Evolutionary conservation across 1,140 invertebrate genomes (phyloP).

Genomic region (Chlorops oryzae): DNA sequence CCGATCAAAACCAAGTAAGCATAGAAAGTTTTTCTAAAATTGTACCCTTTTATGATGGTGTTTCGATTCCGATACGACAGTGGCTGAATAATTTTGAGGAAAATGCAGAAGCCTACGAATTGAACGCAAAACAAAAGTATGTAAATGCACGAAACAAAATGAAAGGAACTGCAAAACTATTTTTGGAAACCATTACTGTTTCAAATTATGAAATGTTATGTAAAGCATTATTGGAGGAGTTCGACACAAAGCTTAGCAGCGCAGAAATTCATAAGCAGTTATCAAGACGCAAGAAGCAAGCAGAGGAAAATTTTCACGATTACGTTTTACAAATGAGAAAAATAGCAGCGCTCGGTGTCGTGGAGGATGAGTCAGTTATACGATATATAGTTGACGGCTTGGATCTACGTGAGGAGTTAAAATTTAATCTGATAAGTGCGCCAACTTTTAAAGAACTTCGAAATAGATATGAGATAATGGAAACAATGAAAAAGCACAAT

Average conservation of each 20-base stretch:
- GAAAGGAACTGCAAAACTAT: conserved; percentile 5
- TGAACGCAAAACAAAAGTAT: conserved; percentile 1
- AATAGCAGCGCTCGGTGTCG: neutral
- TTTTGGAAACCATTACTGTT: conserved; percentile 4
- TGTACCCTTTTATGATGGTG: neutral
- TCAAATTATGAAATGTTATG: conserved; percentile 4
- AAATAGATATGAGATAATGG: neutral
- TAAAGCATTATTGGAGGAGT: conserved; percentile 1
- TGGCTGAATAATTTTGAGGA: conserved; percentile 5
- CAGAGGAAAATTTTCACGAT: conserved; percentile 2
- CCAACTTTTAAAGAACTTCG: neutral
- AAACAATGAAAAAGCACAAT: too few species aligned
- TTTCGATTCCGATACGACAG: neutral
- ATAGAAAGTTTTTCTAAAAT: conserved; percentile 1
- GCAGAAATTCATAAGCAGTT: neutral
- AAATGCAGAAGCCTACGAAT: conserved; percentile 4
- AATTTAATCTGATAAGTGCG: neutral
- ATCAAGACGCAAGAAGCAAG: neutral
- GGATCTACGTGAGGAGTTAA: neutral
- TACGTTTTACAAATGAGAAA: neutral
- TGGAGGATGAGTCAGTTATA: conserved; percentile 1
- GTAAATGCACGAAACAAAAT: conserved; percentile 4
- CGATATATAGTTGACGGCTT: conserved; percentile 3
- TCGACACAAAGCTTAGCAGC: conserved; percentile 4
- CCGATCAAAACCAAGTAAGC: too few species aligned